Conservation (phyloP, 2,888 invertebrate species). For the Lasioglossum vierecki region DNA sequence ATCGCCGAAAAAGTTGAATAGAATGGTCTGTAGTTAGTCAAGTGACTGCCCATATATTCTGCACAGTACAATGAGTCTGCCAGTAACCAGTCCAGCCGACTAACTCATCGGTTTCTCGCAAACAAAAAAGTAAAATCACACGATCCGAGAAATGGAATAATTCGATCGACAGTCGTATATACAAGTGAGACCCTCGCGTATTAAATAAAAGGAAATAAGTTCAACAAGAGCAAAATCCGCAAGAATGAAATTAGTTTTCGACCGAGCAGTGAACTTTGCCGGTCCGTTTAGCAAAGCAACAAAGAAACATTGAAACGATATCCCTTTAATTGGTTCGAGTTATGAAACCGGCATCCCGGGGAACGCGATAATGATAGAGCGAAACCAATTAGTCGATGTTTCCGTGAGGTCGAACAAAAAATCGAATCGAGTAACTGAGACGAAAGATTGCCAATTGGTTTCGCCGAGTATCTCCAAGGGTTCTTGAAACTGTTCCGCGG, state of each 20-base stretch:
- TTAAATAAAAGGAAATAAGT: not conserved
- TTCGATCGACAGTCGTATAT: not conserved
- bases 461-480: not conserved
- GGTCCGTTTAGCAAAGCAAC: not conserved
- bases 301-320: not conserved
- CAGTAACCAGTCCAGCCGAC: not conserved
- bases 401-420: not conserved
- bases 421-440: conserved; percentile 2
- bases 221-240: not conserved
- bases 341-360: not conserved
- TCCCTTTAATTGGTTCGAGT: conserved; percentile 6
- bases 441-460: conserved; percentile 20
- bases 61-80: not conserved
- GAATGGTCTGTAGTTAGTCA: not conserved
- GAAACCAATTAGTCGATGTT: conserved; percentile 5
- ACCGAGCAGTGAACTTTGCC: not conserved
- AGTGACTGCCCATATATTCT: not conserved
- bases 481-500: conserved; percentile 6
- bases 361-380: not conserved
- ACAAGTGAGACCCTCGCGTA: not conserved
- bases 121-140: not conserved
- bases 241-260: not conserved
- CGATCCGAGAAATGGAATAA: not conserved
- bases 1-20: not conserved
- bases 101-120: not conserved